Evolutionary conservation across 2,888 invertebrate species (phyloP), one percentile per base, ranked within the genome.

Genomic region (Gibbula magus): DNA sequence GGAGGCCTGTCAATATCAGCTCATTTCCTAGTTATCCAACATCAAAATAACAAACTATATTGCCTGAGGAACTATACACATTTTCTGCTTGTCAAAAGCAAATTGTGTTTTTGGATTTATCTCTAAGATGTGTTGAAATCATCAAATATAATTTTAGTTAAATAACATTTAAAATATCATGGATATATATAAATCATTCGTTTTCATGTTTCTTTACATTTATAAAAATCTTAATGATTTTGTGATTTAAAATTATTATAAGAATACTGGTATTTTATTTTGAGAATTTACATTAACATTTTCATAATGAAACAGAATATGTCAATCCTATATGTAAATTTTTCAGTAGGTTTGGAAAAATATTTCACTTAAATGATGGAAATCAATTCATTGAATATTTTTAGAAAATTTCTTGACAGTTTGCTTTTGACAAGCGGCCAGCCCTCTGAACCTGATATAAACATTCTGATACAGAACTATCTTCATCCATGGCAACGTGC

Each of bases 51-150:
- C 70, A 20, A 20, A 20, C 10, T 70, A 70, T 70, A 70, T 39
- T 70, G 70, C 70, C 70, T 70, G 70, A 70, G 70, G 29, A 70
- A 32, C 32, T 35, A 32, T 70, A 70, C 16, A 70, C 35, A 70
- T n/a, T n/a, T 10, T 39, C 35, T 35, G 70, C 70, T 70, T 70
- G 20, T 70, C 70, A 70, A 39, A 8, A 35, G 70, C 39, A 35
- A 35, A 35, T 10, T 70, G 70, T 45, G n/a, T 18, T n/a, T 70
- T 18, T 39, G 25, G 1, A 22, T 7, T 56, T 56, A 1, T 56
- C n/a, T 2, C 13, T 2, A 56, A 22, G 20, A 25, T 10, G 7
- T n/a, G 1, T 56, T 56, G 13, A 3, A 22, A 13, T 10, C n/a
- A 1, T 10, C 20, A 54, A 3, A n/a, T 7, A 56, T 56, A 22